Conservation (phyloP, 2,888 invertebrate genomes). For the Drosophila paramelanica region DNA sequence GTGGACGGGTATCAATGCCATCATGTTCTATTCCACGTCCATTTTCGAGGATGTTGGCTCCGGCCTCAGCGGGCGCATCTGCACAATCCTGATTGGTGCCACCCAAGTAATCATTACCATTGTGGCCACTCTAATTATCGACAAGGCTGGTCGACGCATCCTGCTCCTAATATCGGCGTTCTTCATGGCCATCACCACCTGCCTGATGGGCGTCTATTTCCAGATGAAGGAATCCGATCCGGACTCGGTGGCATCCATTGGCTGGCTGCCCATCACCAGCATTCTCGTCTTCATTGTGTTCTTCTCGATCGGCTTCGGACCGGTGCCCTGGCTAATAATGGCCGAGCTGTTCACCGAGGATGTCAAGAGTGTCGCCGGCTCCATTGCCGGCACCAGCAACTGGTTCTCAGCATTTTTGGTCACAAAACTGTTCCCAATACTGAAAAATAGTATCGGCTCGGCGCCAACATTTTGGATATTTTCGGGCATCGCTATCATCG, state of each 20-base stretch:
- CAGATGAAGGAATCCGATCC: conserved; percentile 73
- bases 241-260: conserved; percentile 85
- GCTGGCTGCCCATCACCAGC: conserved; percentile 90
- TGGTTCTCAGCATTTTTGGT: conserved; percentile 92
- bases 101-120: conserved; percentile 89
- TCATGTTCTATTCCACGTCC: conserved; percentile 90
- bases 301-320: conserved; percentile 93
- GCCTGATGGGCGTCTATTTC: conserved; percentile 90
- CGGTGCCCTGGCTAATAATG: conserved; percentile 90
- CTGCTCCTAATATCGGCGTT: conserved; percentile 90
- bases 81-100: conserved; percentile 91
- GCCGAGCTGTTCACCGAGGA: conserved; percentile 92
- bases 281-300: conserved; percentile 91
- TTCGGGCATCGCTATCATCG: conserved; percentile 87
- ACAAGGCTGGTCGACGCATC: conserved; percentile 91
- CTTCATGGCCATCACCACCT: conserved; percentile 89
- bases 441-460: conserved; percentile 86
- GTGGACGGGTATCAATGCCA: conserved; percentile 92
- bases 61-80: conserved; percentile 86
- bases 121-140: conserved; percentile 90
- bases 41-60: conserved; percentile 88
- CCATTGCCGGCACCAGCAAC: conserved; percentile 91
- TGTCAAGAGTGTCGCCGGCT: conserved; percentile 90
- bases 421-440: conserved; percentile 88
- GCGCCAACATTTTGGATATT: conserved; percentile 91